Percentiles rank a stretch among this genome's conserved stretches.
These are phyloP conservation scores for Prunella fulvescens DNA, from an alignment of 2,113 vertebrate species.

Conservation along the genomic window DNA sequence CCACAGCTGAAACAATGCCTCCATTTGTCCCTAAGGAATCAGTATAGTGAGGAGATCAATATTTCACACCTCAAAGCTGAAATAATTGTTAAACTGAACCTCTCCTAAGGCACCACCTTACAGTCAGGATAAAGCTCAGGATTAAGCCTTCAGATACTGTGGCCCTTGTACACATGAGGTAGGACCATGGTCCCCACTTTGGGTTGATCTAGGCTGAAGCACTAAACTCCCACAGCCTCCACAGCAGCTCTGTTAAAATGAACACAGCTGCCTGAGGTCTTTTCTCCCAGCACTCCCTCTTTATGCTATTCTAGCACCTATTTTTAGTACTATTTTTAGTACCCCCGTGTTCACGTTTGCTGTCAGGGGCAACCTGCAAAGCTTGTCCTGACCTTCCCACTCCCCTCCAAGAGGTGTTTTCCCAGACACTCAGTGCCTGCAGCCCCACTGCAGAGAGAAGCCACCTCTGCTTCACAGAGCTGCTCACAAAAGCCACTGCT, in stretches of 20 bases:
- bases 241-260: neutral
- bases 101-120: neutral
- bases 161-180: neutral
- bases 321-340: too few species aligned
- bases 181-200: neutral
- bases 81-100: neutral
- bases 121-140: neutral
- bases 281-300: too few species aligned
- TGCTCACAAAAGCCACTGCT: neutral
- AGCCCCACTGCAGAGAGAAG: neutral
- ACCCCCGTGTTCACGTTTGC: rapidly evolving
- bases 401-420: neutral
- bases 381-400: neutral
- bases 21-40: neutral
- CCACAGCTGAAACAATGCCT: neutral
- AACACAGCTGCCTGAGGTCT: neutral
- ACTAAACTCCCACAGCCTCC: neutral
- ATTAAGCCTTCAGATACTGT: neutral
- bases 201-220: neutral
- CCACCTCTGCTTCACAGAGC: neutral
- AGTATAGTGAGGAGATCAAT: neutral
- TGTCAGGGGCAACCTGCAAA: neutral
- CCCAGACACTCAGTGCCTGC: neutral
- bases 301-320: too few species aligned
- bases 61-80: too few species aligned